Percentiles rank a stretch among this genome's conserved stretches.
Conservation (phyloP, 2,113 vertebrate genomes). For the Perca schrenkii region DNA sequence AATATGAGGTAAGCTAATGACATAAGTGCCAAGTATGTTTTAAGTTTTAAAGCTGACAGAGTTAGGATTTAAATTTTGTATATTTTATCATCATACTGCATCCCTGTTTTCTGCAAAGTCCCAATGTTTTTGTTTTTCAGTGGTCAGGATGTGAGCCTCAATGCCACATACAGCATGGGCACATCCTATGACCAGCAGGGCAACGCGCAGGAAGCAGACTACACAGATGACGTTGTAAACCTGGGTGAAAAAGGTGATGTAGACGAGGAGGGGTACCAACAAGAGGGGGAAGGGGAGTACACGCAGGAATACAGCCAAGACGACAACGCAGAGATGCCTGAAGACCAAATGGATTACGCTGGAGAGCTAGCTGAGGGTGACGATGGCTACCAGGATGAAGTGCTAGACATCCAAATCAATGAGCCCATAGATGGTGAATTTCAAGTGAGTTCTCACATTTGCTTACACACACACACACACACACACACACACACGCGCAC, state of each 20-base stretch:
- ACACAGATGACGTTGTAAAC: conserved; percentile 87
- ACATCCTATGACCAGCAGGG: conserved; percentile 87
- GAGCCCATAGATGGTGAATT: conserved; percentile 95
- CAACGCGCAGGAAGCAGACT: conserved; percentile 80
- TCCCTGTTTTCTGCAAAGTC: background rate
- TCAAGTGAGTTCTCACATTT: conserved; percentile 89
- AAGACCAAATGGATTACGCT: conserved; percentile 89
- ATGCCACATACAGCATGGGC: conserved; percentile 83
- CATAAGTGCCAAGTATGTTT: background rate
- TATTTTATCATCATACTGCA: background rate
- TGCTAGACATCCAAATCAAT: conserved; percentile 96
- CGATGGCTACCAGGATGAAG: conserved; percentile 89
- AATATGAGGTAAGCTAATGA: conserved; percentile 69
- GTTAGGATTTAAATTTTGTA: background rate
- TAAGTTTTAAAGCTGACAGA: background rate
- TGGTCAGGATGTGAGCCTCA: conserved; percentile 88
- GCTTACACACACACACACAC: conserved; percentile 41
- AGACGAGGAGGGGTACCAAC: conserved; percentile 66
- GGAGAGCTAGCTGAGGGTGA: conserved; percentile 86
- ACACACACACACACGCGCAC: conserved; percentile 10
- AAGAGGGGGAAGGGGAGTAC: conserved; percentile 83
- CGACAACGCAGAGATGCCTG: conserved; percentile 82
- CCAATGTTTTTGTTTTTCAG: conserved; percentile 74
- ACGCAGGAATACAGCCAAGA: conserved; percentile 85
- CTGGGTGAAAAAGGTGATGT: conserved; percentile 74